Conservation (phyloP, 2,888 invertebrate species). For the Fragum fragum region DNA sequence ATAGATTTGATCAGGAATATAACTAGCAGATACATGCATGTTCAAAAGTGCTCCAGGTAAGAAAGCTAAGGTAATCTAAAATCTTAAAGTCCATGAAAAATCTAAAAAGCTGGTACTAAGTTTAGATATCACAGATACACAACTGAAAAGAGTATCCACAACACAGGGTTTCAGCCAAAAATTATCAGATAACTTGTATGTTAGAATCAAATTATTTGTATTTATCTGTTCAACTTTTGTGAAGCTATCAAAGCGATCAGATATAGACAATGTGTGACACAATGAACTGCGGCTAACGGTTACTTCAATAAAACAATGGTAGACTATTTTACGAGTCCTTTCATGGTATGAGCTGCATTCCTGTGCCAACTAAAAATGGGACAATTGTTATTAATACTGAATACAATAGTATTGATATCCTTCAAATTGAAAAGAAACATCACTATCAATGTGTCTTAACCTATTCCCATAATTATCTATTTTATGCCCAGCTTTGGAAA, state of each 20-base stretch:
- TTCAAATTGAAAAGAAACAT: background rate
- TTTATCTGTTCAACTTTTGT: background rate
- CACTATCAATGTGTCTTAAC: too few relatives aligned
- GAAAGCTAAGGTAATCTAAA: background rate
- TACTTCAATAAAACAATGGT: constrained; percentile 14
- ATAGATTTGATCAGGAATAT: too few relatives aligned
- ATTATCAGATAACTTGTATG: background rate
- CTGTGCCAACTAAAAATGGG: too few relatives aligned
- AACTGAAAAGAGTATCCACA: background rate
- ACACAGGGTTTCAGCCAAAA: background rate
- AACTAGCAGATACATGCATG: background rate
- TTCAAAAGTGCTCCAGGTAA: background rate
- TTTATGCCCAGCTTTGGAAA: too few relatives aligned
- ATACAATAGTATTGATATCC: too few relatives aligned
- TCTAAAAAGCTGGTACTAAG: background rate
- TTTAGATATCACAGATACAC: background rate
- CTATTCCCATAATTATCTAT: too few relatives aligned
- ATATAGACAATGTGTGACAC: constrained; percentile 3
- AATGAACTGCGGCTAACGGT: constrained; percentile 5
- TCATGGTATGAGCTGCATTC: background rate
- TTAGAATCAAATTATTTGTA: background rate
- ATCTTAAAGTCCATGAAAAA: background rate
- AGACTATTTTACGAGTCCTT: background rate
- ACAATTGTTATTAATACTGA: too few relatives aligned
- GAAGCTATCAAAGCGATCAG: background rate